phyloP scores from a whole-genome alignment of 2,113 vertebrate species.

The Actinemys pallida region DNA sequence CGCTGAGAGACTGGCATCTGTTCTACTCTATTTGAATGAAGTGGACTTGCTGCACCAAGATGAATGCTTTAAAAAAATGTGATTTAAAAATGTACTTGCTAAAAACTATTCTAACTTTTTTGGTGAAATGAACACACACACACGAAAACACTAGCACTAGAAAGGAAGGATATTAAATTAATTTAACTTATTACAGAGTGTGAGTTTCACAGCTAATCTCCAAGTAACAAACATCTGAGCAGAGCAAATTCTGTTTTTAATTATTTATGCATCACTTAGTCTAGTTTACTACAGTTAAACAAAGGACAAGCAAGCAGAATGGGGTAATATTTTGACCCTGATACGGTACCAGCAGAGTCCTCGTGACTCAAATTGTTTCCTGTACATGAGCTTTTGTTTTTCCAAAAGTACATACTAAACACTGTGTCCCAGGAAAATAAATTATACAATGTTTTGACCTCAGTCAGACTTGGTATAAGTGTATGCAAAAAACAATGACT shows the following conservation, averaged over 20 bases:
- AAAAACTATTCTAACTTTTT: neutral
- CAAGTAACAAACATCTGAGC: neutral
- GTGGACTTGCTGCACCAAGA: neutral
- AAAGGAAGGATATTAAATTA: neutral
- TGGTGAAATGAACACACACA: neutral
- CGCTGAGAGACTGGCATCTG: neutral
- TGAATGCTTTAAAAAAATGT: neutral
- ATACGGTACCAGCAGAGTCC: neutral
- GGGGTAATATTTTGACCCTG: neutral
- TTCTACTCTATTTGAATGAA: neutral
- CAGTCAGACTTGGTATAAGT: neutral
- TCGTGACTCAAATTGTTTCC: neutral
- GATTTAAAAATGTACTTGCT: neutral
- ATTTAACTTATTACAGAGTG: neutral
- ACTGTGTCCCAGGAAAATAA: neutral
- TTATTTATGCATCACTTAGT: neutral
- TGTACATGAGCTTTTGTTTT: neutral
- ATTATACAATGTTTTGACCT: neutral
- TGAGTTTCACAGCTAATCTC: neutral
- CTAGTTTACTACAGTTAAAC: neutral
- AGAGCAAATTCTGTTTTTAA: neutral
- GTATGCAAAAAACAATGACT: neutral
- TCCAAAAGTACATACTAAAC: neutral
- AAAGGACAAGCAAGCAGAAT: neutral
- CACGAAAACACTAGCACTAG: neutral